phyloP scores from a whole-genome alignment of 2,113 vertebrate species.

The Oceanites oceanicus region DNA sequence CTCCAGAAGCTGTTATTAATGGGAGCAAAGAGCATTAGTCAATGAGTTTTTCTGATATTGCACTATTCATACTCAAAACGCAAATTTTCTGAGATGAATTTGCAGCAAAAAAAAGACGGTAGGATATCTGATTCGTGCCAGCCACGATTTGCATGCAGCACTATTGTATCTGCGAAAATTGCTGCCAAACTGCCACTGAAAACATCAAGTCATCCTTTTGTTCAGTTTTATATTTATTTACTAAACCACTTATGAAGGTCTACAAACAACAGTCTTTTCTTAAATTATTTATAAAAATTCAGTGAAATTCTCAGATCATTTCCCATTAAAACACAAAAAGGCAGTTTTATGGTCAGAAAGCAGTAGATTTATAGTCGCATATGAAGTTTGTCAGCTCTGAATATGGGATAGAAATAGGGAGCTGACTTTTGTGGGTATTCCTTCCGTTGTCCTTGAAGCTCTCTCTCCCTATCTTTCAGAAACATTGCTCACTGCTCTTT shows the following conservation, averaged over 20 bases:
- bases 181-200: background rate
- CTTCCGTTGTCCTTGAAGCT: background rate
- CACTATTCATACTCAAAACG: background rate
- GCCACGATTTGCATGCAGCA: background rate
- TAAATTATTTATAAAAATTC: constrained; percentile 9
- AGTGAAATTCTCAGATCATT: background rate
- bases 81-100: background rate
- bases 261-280: background rate
- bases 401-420: background rate
- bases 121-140: background rate
- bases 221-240: constrained; percentile 37
- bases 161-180: constrained; percentile 3
- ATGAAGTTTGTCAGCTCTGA: background rate
- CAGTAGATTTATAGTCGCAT: background rate
- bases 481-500: background rate
- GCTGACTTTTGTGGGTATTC: background rate
- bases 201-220: constrained; percentile 13
- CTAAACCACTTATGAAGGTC: background rate
- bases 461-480: background rate
- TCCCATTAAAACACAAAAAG: constrained; percentile 21
- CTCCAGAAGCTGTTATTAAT: background rate
- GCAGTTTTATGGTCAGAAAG: background rate
- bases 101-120: background rate
- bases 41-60: background rate
- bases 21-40: background rate